These are phyloP conservation scores for Nycticorax nycticorax DNA, from an alignment of 2,113 vertebrate genomes.

Conservation along the genomic window DNA sequence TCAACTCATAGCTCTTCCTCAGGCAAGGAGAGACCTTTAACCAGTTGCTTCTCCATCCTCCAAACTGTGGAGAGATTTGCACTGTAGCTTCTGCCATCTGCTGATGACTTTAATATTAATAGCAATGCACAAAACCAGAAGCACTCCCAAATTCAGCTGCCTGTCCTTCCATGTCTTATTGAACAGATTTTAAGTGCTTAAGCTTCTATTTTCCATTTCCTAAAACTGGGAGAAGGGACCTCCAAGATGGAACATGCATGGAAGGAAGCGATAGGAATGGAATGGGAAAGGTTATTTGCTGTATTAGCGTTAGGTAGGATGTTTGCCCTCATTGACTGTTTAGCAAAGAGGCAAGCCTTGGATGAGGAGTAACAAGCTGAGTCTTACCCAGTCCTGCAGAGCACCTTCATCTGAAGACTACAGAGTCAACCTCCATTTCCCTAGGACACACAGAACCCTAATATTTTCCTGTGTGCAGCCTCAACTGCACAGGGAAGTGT, in stretches of 20 bases:
- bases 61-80: background rate
- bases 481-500: background rate
- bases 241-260: background rate
- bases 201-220: background rate
- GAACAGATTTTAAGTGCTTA: background rate
- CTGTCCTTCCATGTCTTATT: background rate
- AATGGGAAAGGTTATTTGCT: background rate
- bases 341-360: background rate
- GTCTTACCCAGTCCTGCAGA: background rate
- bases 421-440: background rate
- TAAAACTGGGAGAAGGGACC: background rate
- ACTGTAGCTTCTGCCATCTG: background rate
- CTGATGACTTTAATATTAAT: background rate
- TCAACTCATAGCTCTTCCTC: background rate
- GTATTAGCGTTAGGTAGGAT: background rate
- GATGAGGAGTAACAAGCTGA: background rate
- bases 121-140: background rate
- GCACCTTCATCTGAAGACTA: background rate
- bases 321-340: background rate
- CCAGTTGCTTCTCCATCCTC: background rate
- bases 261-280: background rate
- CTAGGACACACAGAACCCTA: background rate
- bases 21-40: background rate
- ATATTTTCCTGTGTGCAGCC: background rate
- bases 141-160: background rate